These are phyloP conservation scores for Ceuthmochares aereus DNA, from an alignment of 2,113 vertebrate species.

Conservation along the genomic window DNA sequence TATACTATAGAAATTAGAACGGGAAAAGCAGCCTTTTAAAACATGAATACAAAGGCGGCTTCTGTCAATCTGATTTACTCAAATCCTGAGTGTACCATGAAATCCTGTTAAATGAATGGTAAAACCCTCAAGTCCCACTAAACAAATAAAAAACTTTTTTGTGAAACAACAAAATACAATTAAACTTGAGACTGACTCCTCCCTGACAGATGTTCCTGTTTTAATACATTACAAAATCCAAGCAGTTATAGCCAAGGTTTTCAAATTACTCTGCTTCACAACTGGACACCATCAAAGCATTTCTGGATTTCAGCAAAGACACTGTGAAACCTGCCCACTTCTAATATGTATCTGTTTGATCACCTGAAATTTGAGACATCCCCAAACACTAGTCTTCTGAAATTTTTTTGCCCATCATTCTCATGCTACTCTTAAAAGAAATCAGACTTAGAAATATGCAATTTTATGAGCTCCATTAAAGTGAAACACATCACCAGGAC, in stretches of 20 bases:
- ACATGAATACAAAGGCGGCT: background rate
- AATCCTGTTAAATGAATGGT: slow-evolving; percentile 27
- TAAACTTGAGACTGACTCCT: background rate
- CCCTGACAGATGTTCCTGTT: background rate
- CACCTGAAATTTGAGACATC: background rate
- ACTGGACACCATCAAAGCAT: background rate
- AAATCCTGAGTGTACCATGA: background rate
- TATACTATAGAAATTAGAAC: background rate
- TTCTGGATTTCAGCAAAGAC: background rate
- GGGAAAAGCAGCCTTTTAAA: background rate
- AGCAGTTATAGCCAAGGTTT: background rate
- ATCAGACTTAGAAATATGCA: background rate
- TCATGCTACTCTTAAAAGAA: background rate
- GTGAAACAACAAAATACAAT: background rate
- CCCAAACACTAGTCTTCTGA: background rate
- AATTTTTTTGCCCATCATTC: background rate
- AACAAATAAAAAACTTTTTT: background rate
- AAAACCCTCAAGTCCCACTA: background rate
- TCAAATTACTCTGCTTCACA: background rate
- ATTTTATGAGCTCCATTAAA: background rate
- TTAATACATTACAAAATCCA: background rate
- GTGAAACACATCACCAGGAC: background rate
- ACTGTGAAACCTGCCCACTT: background rate
- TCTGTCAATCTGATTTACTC: slow-evolving; percentile 20
- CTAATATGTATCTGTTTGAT: background rate